Conservation (phyloP, 2,113 vertebrate genomes). For the Phyllostomus discolor region DNA sequence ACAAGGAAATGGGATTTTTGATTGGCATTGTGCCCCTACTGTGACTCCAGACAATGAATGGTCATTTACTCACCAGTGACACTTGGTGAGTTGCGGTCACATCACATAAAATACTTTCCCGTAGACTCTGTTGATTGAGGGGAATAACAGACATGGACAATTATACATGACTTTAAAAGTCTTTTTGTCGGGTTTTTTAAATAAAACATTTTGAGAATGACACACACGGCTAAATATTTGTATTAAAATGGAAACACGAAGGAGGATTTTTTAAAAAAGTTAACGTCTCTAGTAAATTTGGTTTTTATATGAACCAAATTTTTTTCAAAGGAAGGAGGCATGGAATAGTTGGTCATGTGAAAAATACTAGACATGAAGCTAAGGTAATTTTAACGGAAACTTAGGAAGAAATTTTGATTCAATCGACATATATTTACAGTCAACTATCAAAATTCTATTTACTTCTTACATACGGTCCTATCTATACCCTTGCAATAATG, state of each 20-base stretch:
- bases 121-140: background rate
- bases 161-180: background rate
- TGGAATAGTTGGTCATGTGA: background rate
- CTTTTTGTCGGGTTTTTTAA: background rate
- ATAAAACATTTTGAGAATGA: background rate
- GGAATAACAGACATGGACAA: background rate
- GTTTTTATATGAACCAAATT: background rate
- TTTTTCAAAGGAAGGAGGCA: background rate
- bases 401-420: background rate
- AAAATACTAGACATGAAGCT: background rate
- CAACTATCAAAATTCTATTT: background rate
- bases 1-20: conserved; percentile 13
- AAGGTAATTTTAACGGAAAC: background rate
- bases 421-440: background rate
- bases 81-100: background rate
- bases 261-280: background rate
- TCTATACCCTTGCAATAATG: background rate
- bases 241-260: background rate
- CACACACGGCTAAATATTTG: background rate
- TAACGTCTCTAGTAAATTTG: background rate
- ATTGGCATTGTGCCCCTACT: background rate
- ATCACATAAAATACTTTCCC: background rate
- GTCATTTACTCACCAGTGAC: background rate
- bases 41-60: background rate
- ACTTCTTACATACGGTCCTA: background rate